Conservation (phyloP, 2,113 vertebrate genomes). For the Axis porcinus region DNA sequence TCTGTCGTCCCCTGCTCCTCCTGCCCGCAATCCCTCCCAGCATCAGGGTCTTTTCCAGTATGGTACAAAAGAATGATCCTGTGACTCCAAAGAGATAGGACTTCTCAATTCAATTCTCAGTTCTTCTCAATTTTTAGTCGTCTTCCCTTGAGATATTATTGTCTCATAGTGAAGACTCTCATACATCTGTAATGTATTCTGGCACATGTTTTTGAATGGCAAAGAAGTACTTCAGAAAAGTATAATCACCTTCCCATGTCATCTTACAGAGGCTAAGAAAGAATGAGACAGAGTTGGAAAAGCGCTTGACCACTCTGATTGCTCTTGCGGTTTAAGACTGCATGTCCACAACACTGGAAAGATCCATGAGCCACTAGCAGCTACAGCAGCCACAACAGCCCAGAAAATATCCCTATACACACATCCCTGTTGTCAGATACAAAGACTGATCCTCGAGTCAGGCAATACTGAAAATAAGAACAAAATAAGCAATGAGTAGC, state of each 20-base stretch:
- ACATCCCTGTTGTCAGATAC: not conserved
- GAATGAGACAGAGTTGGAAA: not conserved
- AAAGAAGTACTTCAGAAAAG: not conserved
- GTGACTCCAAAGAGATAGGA: not conserved
- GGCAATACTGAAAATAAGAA: not conserved
- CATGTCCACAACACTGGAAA: not conserved
- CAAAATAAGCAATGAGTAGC: not conserved
- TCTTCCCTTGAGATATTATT: not conserved
- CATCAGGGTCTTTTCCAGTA: no score
- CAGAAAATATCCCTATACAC: not conserved
- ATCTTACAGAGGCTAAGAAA: not conserved
- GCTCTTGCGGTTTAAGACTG: not conserved
- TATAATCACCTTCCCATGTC: not conserved
- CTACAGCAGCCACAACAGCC: not conserved
- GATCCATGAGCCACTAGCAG: not conserved
- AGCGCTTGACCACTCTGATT: not conserved
- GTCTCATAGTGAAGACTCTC: not conserved
- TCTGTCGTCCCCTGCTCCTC: no score
- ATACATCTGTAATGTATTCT: not conserved
- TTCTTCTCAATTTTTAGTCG: not conserved
- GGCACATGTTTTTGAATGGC: not conserved
- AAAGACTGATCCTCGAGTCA: not conserved
- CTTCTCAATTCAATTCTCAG: not conserved
- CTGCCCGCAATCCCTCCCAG: no score
- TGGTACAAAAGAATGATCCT: not conserved